phyloP scores from a whole-genome alignment of 2,797 vertebrate genomes.

The Buphagus erythrorhynchus region DNA sequence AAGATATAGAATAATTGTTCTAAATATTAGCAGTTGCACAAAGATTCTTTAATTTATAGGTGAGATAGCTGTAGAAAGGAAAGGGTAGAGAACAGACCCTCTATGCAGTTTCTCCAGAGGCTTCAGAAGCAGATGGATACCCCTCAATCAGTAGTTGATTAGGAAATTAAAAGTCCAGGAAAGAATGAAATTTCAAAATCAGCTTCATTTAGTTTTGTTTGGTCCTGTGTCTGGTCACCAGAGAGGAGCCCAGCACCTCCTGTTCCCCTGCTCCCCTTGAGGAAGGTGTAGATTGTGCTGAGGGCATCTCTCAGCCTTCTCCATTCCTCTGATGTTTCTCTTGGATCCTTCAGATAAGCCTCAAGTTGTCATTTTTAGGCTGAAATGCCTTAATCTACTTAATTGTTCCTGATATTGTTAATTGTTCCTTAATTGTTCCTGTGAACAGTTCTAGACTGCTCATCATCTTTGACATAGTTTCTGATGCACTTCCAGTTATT shows the following conservation, averaged over 20 bases:
- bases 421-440: not conserved
- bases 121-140: not conserved
- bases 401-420: not conserved
- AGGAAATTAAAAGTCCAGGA: not conserved
- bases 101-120: not conserved
- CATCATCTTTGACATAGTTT: not conserved
- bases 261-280: not conserved
- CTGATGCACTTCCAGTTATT: not conserved
- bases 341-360: not conserved
- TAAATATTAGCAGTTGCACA: not conserved
- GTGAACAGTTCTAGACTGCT: not conserved
- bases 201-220: not conserved
- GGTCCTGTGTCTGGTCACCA: not conserved
- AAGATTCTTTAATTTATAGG: not conserved
- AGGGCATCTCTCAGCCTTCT: not conserved
- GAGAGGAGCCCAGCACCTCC: not conserved
- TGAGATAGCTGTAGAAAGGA: not conserved
- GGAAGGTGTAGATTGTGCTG: not conserved
- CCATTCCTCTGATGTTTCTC: not conserved
- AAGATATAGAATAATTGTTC: not conserved
- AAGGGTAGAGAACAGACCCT: not conserved
- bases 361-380: not conserved
- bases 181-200: not conserved
- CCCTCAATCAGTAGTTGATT: not conserved
- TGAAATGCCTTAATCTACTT: not conserved